A percentile compares a stretch with the other conserved stretches of the same genome.
These are phyloP conservation scores for Dicyrtoma fusca DNA, from an alignment of 2,888 invertebrate genomes.

Conservation along the genomic window DNA sequence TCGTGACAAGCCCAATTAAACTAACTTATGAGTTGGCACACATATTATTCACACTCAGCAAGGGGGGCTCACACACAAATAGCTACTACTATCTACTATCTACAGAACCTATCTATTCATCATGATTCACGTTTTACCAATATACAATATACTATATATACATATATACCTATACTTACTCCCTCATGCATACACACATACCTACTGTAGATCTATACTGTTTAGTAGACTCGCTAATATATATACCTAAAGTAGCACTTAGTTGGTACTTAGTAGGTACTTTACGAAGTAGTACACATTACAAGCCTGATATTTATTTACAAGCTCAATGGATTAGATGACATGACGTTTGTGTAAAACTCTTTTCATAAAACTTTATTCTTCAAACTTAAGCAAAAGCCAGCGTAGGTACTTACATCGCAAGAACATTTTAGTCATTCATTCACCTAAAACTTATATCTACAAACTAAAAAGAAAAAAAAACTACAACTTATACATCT, in stretches of 20 bases:
- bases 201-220: background rate
- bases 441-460: background rate
- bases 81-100: background rate
- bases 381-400: background rate
- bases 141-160: conserved; percentile 12
- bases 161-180: conserved; percentile 20
- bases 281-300: too few species aligned
- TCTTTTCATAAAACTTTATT: conserved; percentile 12
- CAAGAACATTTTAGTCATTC: background rate
- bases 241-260: background rate
- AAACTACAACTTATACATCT: background rate
- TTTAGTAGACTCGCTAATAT: background rate
- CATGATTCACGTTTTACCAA: conserved; percentile 37
- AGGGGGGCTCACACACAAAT: conserved; percentile 43
- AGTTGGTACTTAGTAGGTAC: background rate
- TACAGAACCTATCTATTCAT: conserved; percentile 22
- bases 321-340: conserved; percentile 42
- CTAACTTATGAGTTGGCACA: conserved; percentile 40
- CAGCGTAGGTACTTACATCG: background rate
- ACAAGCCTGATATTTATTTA: conserved; percentile 35
- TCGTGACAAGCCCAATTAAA: conserved; percentile 56
- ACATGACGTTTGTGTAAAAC: conserved; percentile 40
- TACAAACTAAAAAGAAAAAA: background rate
- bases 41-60: conserved; percentile 49
- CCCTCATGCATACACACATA: conserved; percentile 10